These are phyloP conservation scores for Acipenser ruthenus DNA, from an alignment of 2,797 vertebrate genomes.

Conservation along the genomic window DNA sequence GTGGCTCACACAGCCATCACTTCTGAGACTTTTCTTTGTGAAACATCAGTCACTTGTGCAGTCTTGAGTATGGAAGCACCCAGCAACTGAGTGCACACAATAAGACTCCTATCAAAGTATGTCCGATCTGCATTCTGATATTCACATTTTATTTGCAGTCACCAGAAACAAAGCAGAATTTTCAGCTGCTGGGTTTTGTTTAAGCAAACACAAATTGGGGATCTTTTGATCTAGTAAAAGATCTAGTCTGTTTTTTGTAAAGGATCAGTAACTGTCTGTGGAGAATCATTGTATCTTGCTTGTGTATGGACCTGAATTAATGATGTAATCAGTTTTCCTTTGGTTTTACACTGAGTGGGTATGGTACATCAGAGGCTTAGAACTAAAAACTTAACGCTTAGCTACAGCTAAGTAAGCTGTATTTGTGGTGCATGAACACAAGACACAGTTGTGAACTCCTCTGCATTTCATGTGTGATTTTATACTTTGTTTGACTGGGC, in stretches of 20 bases:
- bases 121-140: background rate
- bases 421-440: constrained; percentile 3
- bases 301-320: constrained; percentile 16
- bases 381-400: background rate
- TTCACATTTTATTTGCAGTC: constrained; percentile 8
- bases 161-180: background rate
- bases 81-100: no score
- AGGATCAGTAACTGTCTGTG: constrained; percentile 21
- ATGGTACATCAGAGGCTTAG: background rate
- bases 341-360: background rate
- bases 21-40: no score
- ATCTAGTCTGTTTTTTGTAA: constrained; percentile 6
- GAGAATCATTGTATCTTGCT: constrained; percentile 10
- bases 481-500: constrained; percentile 3
- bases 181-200: background rate
- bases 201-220: constrained; percentile 1
- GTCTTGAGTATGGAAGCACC: no score
- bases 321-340: constrained; percentile 6
- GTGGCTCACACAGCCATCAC: no score
- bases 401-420: background rate
- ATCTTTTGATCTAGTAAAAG: background rate
- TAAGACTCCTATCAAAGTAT: no score
- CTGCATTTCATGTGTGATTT: background rate
- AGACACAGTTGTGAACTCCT: background rate
- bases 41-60: no score